phyloP scores from a whole-genome alignment of 2,888 invertebrate species.

The Eudemis profundana region DNA sequence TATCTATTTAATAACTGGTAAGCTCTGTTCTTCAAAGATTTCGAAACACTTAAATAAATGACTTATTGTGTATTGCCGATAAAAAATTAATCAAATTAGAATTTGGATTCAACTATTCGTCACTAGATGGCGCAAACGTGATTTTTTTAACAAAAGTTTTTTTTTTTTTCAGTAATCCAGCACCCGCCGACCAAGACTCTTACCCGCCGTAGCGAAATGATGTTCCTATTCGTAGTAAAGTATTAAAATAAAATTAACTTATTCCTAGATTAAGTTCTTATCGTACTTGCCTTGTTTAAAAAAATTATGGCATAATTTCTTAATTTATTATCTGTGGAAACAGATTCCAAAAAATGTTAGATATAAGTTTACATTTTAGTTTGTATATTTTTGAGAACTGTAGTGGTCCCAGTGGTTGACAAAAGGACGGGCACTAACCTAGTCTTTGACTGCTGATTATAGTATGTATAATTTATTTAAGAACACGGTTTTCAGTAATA shows the following conservation, averaged over 20 bases:
- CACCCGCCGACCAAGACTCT: slow-evolving; percentile 16
- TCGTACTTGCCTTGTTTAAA: slow-evolving; percentile 22
- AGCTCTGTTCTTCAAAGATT: no score
- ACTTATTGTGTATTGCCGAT: no score
- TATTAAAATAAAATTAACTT: slow-evolving; percentile 37
- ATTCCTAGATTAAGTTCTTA: slow-evolving; percentile 35
- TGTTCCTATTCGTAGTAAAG: slow-evolving; percentile 40
- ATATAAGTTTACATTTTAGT: background rate
- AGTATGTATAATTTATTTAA: background rate
- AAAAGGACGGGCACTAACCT: background rate
- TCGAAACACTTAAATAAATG: no score
- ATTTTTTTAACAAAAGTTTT: background rate
- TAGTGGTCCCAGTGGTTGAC: background rate
- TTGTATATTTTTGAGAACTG: background rate
- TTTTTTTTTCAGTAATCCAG: slow-evolving; percentile 30
- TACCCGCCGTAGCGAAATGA: slow-evolving; percentile 39
- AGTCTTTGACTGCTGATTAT: background rate
- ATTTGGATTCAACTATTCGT: background rate
- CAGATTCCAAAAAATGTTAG: background rate
- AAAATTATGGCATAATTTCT: slow-evolving; percentile 6
- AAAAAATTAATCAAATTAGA: no score
- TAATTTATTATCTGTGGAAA: slow-evolving; percentile 18
- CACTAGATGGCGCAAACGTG: background rate
- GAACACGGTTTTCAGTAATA: background rate
- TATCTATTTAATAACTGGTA: no score